A percentile compares a stretch with the other conserved stretches of the same genome.
phyloP scores from a whole-genome alignment of 2,888 invertebrate species.

The Philhelius pedissequus region DNA sequence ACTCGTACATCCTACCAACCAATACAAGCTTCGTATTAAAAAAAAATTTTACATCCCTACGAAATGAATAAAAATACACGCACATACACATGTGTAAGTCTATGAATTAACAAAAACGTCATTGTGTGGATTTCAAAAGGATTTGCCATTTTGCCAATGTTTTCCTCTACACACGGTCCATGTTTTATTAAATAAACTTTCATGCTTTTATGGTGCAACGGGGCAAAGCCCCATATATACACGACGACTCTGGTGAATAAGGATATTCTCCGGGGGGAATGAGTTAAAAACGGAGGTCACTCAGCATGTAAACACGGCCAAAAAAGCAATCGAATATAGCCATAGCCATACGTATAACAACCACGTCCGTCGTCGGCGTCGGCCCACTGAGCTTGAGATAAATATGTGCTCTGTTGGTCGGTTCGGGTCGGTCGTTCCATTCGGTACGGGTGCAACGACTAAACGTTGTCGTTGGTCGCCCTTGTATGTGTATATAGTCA shows the following conservation, averaged over 20 bases:
- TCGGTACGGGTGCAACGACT: slow-evolving; percentile 1
- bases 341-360: background rate
- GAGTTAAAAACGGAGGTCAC: background rate
- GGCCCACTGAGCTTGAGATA: background rate
- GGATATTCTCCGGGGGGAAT: background rate
- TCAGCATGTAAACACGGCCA: slow-evolving; percentile 51
- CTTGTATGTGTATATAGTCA: slow-evolving; percentile 25
- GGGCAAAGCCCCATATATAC: background rate
- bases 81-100: background rate
- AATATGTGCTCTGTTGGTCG: background rate
- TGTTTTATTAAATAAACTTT: slow-evolving; percentile 65
- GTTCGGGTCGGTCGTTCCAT: too few species aligned
- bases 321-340: slow-evolving; percentile 47
- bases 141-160: slow-evolving; percentile 62
- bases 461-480: background rate
- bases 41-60: background rate
- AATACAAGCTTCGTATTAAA: background rate
- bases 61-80: background rate
- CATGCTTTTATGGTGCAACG: background rate
- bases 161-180: slow-evolving; percentile 33
- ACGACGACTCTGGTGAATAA: background rate
- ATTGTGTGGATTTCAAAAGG: slow-evolving; percentile 49
- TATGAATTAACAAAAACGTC: slow-evolving; percentile 45
- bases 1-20: too few species aligned
- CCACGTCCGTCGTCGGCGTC: too few species aligned